phyloP scores from a whole-genome alignment of 30 jellyfish, hydroid and myxozoan species.

The Aurelia sp. region DNA sequence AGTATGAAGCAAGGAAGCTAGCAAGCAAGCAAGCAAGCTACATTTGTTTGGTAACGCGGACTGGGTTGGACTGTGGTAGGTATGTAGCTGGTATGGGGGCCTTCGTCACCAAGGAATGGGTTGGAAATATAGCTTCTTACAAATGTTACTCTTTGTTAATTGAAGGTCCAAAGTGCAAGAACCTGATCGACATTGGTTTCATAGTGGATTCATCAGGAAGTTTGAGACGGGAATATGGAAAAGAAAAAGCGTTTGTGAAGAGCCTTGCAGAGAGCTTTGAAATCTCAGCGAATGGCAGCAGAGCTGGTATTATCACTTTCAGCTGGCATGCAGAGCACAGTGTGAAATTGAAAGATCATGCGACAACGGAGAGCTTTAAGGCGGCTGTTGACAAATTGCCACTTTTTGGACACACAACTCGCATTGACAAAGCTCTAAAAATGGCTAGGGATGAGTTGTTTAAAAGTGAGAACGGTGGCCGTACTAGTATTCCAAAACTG shows the following conservation, averaged over 20 bases:
- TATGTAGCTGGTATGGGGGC: too few species aligned
- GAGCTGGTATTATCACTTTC: conserved; percentile 89
- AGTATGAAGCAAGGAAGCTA: too few species aligned
- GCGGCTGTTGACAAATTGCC: conserved; percentile 85
- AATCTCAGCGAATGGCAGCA: conserved; percentile 68
- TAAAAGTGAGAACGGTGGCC: conserved; percentile 59
- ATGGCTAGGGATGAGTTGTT: conserved; percentile 71
- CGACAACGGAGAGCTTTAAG: conserved; percentile 41
- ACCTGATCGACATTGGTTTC: conserved; percentile 72
- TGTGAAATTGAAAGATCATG: conserved; percentile 58
- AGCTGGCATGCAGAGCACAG: conserved; percentile 85
- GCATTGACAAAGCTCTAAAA: conserved; percentile 87
- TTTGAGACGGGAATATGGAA: conserved; percentile 63
- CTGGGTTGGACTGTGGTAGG: too few species aligned
- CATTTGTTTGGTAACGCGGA: too few species aligned
- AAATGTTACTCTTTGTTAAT: too few species aligned
- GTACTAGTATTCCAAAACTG: conserved; percentile 66
- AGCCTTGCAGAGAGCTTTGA: conserved; percentile 69
- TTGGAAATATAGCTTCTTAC: too few species aligned
- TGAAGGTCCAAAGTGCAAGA: neutral
- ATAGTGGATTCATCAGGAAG: conserved; percentile 92
- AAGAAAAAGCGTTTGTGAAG: conserved; percentile 89
- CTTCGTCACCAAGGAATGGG: too few species aligned
- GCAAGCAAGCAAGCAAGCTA: too few species aligned
- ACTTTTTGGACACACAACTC: conserved; percentile 80